Evolutionary conservation across 2,888 invertebrate genomes (phyloP).

Genomic region (Drosophila nr. medialis): DNA sequence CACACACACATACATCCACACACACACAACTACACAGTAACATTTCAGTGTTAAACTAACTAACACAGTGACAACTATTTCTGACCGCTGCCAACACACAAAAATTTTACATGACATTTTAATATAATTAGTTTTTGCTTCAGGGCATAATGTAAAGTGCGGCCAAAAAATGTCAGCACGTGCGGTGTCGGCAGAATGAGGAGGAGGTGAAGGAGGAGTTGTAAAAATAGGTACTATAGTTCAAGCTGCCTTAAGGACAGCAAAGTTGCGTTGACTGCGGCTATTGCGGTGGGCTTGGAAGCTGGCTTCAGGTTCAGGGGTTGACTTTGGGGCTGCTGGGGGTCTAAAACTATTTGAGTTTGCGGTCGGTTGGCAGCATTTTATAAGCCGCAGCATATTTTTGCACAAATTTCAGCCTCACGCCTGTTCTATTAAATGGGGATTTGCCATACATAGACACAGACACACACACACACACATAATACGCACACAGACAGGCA

Average conservation of each 20-base stretch:
- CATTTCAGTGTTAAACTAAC: slow-evolving; percentile 46
- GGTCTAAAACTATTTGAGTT: slow-evolving; percentile 69
- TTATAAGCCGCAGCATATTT: slow-evolving; percentile 75
- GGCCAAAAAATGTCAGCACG: slow-evolving; percentile 75
- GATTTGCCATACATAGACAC: slow-evolving; percentile 51
- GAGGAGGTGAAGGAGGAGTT: not conserved
- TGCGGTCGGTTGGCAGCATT: slow-evolving; percentile 64
- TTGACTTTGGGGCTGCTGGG: slow-evolving; percentile 18
- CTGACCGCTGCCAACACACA: slow-evolving; percentile 64
- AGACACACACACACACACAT: slow-evolving; percentile 26
- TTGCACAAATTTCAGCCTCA: slow-evolving; percentile 67
- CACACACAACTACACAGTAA: not conserved
- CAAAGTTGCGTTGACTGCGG: slow-evolving; percentile 68
- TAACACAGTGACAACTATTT: slow-evolving; percentile 66
- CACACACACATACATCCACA: slow-evolving; percentile 6
- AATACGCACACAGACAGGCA: slow-evolving; percentile 1
- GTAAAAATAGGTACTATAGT: slow-evolving; percentile 12
- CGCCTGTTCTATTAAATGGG: slow-evolving; percentile 74
- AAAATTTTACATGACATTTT: slow-evolving; percentile 76
- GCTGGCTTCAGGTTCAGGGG: not conserved
- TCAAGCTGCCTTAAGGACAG: slow-evolving; percentile 56
- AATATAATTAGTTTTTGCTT: slow-evolving; percentile 77
- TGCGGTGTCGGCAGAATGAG: slow-evolving; percentile 27
- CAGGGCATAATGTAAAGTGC: slow-evolving; percentile 73
- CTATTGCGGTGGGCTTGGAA: slow-evolving; percentile 26